phyloP scores from a whole-genome alignment of 2,888 invertebrate genomes.

The Epirrhoe alternata region DNA sequence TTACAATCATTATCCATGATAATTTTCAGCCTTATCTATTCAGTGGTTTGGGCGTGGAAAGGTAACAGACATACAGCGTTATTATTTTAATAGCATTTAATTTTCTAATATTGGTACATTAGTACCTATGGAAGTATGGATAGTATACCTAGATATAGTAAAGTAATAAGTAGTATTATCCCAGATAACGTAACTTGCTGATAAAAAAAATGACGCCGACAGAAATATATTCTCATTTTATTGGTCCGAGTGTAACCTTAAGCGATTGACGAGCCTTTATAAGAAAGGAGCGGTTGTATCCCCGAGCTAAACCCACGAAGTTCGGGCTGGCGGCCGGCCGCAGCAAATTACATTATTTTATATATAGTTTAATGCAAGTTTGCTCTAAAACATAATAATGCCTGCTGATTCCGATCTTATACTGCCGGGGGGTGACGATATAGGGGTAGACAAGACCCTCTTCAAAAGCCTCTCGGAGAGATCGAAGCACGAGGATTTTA shows the following conservation, averaged over 20 bases:
- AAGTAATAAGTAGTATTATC: no score
- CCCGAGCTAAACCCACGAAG: conserved; percentile 70
- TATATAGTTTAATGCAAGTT: conserved; percentile 55
- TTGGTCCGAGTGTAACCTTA: conserved; percentile 64
- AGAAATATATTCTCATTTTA: no score
- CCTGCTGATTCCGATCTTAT: conserved; percentile 79
- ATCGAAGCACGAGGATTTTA: conserved; percentile 89
- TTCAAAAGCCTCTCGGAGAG: conserved; percentile 87
- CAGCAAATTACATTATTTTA: conserved; percentile 37
- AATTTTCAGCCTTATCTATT: no score
- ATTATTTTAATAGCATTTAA: no score
- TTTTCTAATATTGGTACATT: no score
- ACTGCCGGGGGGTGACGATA: conserved; percentile 64
- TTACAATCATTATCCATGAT: no score
- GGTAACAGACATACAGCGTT: no score
- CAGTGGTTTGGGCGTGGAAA: no score
- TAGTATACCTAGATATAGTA: no score
- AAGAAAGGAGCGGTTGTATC: conserved; percentile 71
- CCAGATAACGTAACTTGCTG: no score
- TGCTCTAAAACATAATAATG: conserved; percentile 63
- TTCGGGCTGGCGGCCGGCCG: conserved; percentile 70
- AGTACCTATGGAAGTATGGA: no score
- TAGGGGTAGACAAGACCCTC: conserved; percentile 58
- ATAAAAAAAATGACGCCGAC: no score
- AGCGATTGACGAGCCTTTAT: conserved; percentile 77